Evolutionary conservation across 2,888 invertebrate genomes (phyloP).

Genomic region (Lycocerus yunnanus): DNA sequence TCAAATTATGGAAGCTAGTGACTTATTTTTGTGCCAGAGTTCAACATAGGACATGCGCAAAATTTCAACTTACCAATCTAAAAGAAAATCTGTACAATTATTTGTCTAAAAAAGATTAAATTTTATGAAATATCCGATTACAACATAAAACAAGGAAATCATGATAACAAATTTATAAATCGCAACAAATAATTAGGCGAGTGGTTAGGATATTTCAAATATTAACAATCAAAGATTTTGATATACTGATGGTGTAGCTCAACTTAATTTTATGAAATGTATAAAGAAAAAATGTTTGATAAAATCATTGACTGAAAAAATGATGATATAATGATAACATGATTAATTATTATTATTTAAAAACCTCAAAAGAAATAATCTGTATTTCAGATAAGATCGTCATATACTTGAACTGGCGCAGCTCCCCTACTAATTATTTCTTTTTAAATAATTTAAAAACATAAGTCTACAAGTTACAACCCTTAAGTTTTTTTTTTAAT

Average conservation of each 20-base stretch:
- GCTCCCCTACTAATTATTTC: not conserved
- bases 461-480: no score
- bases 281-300: not conserved
- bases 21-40: not conserved
- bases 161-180: no score
- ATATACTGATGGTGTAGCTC: no score
- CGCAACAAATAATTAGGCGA: no score
- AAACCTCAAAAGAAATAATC: no score
- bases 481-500: not conserved
- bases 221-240: no score
- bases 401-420: no score
- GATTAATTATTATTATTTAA: no score
- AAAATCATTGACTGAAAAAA: not conserved
- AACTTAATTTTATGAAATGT: not conserved
- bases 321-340: no score
- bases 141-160: not conserved
- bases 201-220: no score
- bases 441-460: not conserved
- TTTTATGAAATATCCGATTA: not conserved
- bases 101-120: not conserved
- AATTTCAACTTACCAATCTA: not conserved
- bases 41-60: not conserved
- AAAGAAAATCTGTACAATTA: not conserved
- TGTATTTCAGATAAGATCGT: no score
- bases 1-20: not conserved